Evolutionary conservation across 37 sponge, comb jelly and placozoan species (phyloP), one percentile per base, ranked within the genome.

Genomic region (Agelas oroides): DNA sequence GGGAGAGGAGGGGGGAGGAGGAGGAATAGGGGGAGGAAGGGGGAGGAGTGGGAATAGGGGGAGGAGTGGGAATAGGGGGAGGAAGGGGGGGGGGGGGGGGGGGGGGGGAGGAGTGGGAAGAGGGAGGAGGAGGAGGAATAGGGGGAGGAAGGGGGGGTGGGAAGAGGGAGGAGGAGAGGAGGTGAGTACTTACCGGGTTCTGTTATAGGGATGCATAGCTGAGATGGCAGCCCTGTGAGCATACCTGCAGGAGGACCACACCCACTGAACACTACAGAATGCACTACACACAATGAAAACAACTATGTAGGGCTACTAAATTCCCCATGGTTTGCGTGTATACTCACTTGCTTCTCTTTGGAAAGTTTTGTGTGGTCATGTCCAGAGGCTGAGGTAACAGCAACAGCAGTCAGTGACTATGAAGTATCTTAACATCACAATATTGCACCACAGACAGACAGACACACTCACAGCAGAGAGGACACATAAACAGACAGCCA

Each of bases 171-270:
- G 46, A 8, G 46, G 6, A 46, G 8, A 46, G 3, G 6, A 46
- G 46, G 8, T 46, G 46, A 46, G 57, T 25, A 63, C 81, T 69
- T 21, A 90, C 91, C 91, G 33, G 36, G 91, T 90, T 70, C 91
- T 80, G 63, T 90, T 69, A 57, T 90, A 90, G 20, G 91, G 91
- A 57, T 90, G 91, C 91, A 90, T 90, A 69, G 91, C 91, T 59
- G 86, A 90, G 36, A 90, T 75, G 25, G 91, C 91, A 65, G 91
- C 91, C 28, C 91, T 63, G 72, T 90, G 86, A 33, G 85, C 91
- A 73, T 90, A 85, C 40, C 90, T 89, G 72, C 38, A 73, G 8
- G 46, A 46, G 46, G 8, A 3, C 3, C 46, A 46, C 46, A 46
- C n/a, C n/a, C n/a, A n/a, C n/a, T n/a, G n/a, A n/a, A 8, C 46